These are phyloP conservation scores for Rhagophthalmus giganteus DNA, from an alignment of 2,888 invertebrate species.

Conservation along the genomic window DNA sequence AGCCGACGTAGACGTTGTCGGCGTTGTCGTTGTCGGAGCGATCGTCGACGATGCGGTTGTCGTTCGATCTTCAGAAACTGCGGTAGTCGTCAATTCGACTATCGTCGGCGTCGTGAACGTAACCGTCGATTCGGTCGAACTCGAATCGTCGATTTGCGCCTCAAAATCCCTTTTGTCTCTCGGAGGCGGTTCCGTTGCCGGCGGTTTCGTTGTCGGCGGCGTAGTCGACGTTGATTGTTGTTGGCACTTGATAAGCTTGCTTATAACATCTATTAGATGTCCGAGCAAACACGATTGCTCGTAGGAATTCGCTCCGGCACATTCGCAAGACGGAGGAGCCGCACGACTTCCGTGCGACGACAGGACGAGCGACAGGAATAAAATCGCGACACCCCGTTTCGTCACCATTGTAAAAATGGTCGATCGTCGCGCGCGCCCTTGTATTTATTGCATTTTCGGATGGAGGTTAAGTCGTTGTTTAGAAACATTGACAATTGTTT, in stretches of 20 bases:
- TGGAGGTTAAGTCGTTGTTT: too few species aligned
- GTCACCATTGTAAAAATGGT: too few species aligned
- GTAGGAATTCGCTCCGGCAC: neutral
- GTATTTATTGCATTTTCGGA: too few species aligned
- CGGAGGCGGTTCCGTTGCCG: too few species aligned
- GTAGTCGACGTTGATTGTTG: slow-evolving; percentile 56
- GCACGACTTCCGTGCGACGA: too few species aligned
- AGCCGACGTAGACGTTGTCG: neutral
- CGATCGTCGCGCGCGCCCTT: too few species aligned
- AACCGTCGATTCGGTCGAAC: neutral
- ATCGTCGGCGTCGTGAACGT: neutral
- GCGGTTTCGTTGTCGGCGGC: slow-evolving; percentile 43
- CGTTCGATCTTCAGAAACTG: neutral
- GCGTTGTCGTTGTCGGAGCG: neutral
- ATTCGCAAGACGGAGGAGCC: slow-evolving; percentile 15
- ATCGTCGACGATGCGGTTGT: neutral
- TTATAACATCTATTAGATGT: slow-evolving; percentile 18
- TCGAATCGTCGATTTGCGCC: too few species aligned
- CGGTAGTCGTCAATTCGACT: neutral
- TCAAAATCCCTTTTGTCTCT: too few species aligned
- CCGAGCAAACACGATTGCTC: slow-evolving; percentile 19
- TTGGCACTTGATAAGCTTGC: slow-evolving; percentile 12
- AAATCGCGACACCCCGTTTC: too few species aligned
- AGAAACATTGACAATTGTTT: too few species aligned
- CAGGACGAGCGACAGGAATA: too few species aligned